Evolutionary conservation across 2,797 vertebrate species (phyloP), one percentile per base, ranked within the genome.

Genomic region (Galagoides demidoff): DNA sequence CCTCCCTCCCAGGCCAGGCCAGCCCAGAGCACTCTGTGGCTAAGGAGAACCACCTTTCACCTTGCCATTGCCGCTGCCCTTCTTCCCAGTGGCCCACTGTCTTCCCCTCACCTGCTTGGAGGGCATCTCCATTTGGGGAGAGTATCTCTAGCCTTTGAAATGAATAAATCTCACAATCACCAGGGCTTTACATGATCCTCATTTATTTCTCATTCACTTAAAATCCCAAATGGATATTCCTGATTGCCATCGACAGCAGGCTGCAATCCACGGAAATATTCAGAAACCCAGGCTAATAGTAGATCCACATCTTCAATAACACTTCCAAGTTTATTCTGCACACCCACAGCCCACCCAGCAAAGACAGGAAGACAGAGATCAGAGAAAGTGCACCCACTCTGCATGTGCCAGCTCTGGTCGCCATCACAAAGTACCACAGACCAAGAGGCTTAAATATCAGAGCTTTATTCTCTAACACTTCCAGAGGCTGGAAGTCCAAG

Each of bases 151-250:
- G 16, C 37, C 84, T 12, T 20, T 52, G 11, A 39, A 11, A 63
- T 16, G 63, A 63, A 31, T 10, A 29, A 45, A 37, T 52, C n/a
- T 81, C 45, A 71, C n/a, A 39, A 70, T 14, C 49, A 82, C 25
- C 34, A 20, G 2, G 13, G 55, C 13, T 73, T 91, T 78, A 39
- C 11, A 14, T 23, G 20, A 61, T 22, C 22, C 55, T 20, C 29
- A 6, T 90, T 94, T 43, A 29, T 71, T 78, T 92, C 37, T 74
- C 39, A 14, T 55, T 82, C 66, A 64, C 10, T 49, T 85, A 43
- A 77, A 93, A 78, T 37, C 25, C 84, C 4, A 20, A 76, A 45
- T 64, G 29, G 76, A 20, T 23, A 34, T 76, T 81, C 23, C 57
- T 68, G 63, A 49, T 34, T 22, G 13, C 43, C 39, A 6, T 66